Base-by-base conservation (phyloP, 2,888 invertebrate genomes). In the Drosophila quasianomalipes region DNA sequence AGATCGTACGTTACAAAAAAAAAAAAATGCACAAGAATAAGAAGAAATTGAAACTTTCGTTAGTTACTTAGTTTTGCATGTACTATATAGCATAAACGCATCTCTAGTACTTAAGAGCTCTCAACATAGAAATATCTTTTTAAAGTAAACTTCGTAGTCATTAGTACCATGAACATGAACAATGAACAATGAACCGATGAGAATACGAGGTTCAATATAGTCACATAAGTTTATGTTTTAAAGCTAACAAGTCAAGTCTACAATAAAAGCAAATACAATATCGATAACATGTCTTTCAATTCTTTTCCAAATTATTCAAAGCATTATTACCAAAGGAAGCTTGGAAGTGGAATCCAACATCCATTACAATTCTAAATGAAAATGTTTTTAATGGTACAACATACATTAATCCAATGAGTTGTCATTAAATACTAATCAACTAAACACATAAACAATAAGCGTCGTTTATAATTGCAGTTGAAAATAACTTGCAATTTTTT, bases 121-220 rank as follows among this genome's bases (percentile, higher is more conserved):
- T 51, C 30, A 39, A 51, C 28, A 35, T 30, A 31, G 9, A 37
- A 51, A 31, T 33, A 37, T 16, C 4, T 6, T 19, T 26, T 52
- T 10, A 76, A 82, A 80, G 77, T 69, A 59, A 83, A 79, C 58
- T 77, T 73, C 78, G 71, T 85, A 85, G 85, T 85, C 85, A 85
- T 85, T 81, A 85, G 73, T 74, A 74, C 57, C 77, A 79, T 73
- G 66, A 71, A 63, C 54, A 69, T 63, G 57, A 64, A 70, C 51
- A 59, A 49, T 59, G 59, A 58, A 62, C 62, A 57, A 49, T 59
- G 51, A 59, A 63, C 52, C 52, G 55, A 71, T 62, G 60, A 75
- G 61, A 74, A 79, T 72, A 55, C 26, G 60, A 76, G 52, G 76
- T 87, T 79, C 74, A 83, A 67, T 71, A 67, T 85, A 85, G 88